Percentiles rank a stretch among this genome's conserved stretches.
Conservation (phyloP, 2,797 vertebrate species). For the Poecilia wingei region DNA sequence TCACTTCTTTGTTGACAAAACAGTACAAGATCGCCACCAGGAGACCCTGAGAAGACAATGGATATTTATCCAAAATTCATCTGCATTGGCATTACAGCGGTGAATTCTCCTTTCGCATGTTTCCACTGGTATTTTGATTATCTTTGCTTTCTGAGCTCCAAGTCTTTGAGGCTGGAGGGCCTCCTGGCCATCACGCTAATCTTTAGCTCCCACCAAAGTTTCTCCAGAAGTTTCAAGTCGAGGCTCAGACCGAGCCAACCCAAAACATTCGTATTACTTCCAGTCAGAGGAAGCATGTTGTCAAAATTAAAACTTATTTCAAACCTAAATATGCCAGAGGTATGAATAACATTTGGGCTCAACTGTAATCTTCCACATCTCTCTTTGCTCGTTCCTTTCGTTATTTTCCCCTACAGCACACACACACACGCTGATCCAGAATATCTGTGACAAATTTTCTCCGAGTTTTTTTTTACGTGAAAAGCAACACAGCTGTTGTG, state of each 20-base stretch:
- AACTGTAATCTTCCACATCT: not conserved
- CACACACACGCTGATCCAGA: not conserved
- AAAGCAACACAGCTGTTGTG: not conserved
- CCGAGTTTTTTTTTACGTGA: not conserved
- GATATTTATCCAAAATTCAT: not conserved
- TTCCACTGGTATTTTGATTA: not conserved
- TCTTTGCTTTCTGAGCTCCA: not conserved
- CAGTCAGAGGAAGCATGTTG: not conserved
- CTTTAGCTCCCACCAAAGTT: not conserved
- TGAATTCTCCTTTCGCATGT: not conserved
- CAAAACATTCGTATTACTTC: not conserved
- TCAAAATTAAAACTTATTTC: not conserved
- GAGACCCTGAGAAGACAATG: slow-evolving; percentile 85
- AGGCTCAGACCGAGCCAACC: not conserved
- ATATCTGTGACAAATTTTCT: not conserved
- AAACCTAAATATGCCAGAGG: not conserved
- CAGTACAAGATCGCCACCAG: slow-evolving; percentile 98
- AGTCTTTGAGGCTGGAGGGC: not conserved
- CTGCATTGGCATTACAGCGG: not conserved
- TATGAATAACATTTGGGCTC: not conserved
- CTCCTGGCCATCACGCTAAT: not conserved
- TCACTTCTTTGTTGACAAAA: slow-evolving; percentile 98
- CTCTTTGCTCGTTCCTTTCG: not conserved
- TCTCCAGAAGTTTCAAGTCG: not conserved
- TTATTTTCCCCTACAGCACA: not conserved